Evolutionary conservation across 2,888 invertebrate species (phyloP).

Genomic region (Scrobipalpa costella): DNA sequence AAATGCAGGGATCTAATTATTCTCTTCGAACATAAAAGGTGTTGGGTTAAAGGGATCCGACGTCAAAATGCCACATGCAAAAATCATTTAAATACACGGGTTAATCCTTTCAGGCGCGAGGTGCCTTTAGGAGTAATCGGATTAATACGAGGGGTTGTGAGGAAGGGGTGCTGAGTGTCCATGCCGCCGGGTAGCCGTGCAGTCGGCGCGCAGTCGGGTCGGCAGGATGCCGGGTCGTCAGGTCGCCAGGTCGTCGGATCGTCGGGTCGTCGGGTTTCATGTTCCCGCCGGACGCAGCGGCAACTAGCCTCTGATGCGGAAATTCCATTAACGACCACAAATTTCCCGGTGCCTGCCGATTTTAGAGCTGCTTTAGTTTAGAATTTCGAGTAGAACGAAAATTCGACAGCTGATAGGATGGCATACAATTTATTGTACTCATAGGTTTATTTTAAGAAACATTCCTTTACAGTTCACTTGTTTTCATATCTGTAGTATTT

Average conservation of each 20-base stretch:
- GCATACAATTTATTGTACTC: constrained; percentile 20
- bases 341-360: constrained; percentile 53
- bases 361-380: constrained; percentile 51
- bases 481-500: too few species aligned
- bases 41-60: constrained; percentile 54
- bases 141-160: constrained; percentile 59
- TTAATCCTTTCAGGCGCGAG: constrained; percentile 53
- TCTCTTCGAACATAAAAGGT: constrained; percentile 52
- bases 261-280: constrained; percentile 26
- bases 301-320: constrained; percentile 57
- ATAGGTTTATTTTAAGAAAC: too few species aligned
- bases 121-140: constrained; percentile 68
- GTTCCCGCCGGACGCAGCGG: constrained; percentile 42
- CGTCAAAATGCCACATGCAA: constrained; percentile 68
- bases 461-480: too few species aligned
- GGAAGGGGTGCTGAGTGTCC: constrained; percentile 28
- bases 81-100: constrained; percentile 64
- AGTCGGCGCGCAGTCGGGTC: constrained; percentile 10
- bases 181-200: constrained; percentile 28
- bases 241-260: not conserved
- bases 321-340: constrained; percentile 70
- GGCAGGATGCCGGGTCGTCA: not conserved
- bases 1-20: constrained; percentile 61
- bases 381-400: constrained; percentile 38
- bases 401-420: constrained; percentile 1